Evolutionary conservation across 2,888 invertebrate genomes (phyloP).

Genomic region (Cenopis cana): DNA sequence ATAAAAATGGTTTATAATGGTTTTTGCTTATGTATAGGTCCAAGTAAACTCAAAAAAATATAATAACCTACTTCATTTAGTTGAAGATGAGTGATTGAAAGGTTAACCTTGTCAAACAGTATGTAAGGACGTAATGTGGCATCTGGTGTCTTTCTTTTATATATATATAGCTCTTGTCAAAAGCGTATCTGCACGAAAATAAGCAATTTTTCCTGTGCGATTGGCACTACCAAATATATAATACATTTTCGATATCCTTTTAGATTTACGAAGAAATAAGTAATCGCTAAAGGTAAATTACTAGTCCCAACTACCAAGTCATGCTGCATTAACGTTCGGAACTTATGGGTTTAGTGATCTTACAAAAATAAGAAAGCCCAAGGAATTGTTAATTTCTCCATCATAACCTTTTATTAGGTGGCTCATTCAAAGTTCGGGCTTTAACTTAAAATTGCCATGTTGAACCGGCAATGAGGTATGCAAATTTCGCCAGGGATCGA

Average conservation of each 20-base stretch:
- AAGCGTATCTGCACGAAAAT: too few relatives aligned
- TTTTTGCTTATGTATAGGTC: not conserved
- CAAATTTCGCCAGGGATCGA: constrained; percentile 69
- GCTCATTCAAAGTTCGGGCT: constrained; percentile 35
- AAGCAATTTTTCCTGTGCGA: not conserved
- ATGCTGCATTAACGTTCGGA: not conserved
- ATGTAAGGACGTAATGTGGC: too few relatives aligned
- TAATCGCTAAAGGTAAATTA: not conserved
- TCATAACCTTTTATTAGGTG: constrained; percentile 51
- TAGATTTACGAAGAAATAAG: not conserved
- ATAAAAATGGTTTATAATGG: not conserved
- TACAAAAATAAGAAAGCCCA: constrained; percentile 25
- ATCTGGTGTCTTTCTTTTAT: too few relatives aligned
- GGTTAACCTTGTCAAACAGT: too few relatives aligned
- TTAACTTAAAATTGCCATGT: constrained; percentile 60
- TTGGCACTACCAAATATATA: not conserved
- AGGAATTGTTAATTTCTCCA: constrained; percentile 67
- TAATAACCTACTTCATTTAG: too few relatives aligned
- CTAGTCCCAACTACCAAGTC: not conserved
- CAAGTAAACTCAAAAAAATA: not conserved
- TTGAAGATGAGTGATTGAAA: too few relatives aligned
- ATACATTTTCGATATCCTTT: not conserved
- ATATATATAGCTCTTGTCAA: too few relatives aligned
- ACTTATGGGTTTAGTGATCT: constrained; percentile 6
- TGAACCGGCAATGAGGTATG: constrained; percentile 81